Base-by-base conservation (phyloP, 2,113 vertebrate species). In the Ammospiza caudacuta region DNA sequence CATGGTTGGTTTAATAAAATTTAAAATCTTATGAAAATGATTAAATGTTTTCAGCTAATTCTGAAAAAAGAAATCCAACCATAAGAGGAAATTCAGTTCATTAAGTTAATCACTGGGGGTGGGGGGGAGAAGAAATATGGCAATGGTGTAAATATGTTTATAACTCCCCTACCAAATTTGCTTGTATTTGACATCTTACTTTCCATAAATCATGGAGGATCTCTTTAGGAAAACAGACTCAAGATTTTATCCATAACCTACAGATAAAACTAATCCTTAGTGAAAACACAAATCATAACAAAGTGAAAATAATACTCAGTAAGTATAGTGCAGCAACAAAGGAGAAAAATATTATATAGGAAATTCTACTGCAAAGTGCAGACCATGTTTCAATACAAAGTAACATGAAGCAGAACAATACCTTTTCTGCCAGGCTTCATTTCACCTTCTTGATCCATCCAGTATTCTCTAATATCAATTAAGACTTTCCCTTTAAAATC, bases 351-450 rank as follows among this genome's bases (percentile, higher is more conserved):
- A 28, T 19, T 9, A 75, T 6, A 44, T 1, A 57, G 3, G 16
- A 59, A 67, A 5, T 22, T 83, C 29, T 64, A 27, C 15, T 37
- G 17, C 3, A 61, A 83, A 84, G 7, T 22, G 22, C 17, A 67
- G 39, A 31, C 27, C 33, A 46, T 14, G 3, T 55, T 89, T 91
- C 49, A 82, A 82, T 35, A 54, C 5, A 89, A 91, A 93, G 25
- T 63, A 81, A 89, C 24, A 51, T 3, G 14, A 92, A 95, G 61
- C 17, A 44, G 61, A 92, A 78, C 46, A 87, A 90, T 97, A 99
- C 99, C 99, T 99, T 99, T 99, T 94, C 99, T 99, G 51, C 99
- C 99, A 33, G 99, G 99, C 85, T 99, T 99, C 99, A 99, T 99
- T 97, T 99, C 99, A 67, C 99, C 99, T 92, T 99, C 98, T 62